Conservation (phyloP, 2,888 invertebrate genomes). For the Orgyia antiqua region DNA sequence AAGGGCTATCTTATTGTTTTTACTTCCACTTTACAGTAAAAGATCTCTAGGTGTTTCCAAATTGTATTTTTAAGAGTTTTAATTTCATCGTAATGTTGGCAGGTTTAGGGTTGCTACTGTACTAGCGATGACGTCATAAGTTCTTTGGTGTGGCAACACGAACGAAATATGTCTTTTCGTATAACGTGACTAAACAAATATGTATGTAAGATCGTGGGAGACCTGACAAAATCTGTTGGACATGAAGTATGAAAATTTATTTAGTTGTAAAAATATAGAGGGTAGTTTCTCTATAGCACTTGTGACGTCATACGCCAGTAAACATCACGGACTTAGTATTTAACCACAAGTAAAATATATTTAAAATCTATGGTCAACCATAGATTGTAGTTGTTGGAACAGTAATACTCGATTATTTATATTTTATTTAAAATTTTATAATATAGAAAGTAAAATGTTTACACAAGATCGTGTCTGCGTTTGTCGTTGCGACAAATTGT, state of each 20-base stretch:
- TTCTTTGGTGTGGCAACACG: constrained; percentile 1
- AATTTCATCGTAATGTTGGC: constrained; percentile 29
- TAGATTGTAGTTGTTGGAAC: constrained; percentile 67
- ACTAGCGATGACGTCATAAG: constrained; percentile 22
- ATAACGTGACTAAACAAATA: too few species aligned
- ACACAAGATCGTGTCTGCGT: constrained; percentile 44
- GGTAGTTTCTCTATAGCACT: constrained; percentile 1
- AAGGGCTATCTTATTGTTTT: constrained; percentile 30
- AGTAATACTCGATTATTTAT: constrained; percentile 76
- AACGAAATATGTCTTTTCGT: too few species aligned
- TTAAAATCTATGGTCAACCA: constrained; percentile 67
- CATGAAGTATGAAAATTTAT: too few species aligned
- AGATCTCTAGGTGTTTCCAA: constrained; percentile 60
- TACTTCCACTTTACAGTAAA: constrained; percentile 48
- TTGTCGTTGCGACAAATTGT: constrained; percentile 63
- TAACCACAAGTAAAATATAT: constrained; percentile 46
- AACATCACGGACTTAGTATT: constrained; percentile 34
- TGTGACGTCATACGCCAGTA: constrained; percentile 17
- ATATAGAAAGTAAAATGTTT: constrained; percentile 51
- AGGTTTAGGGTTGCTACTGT: constrained; percentile 23
- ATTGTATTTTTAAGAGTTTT: constrained; percentile 43
- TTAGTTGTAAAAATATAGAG: too few species aligned
- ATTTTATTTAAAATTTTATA: constrained; percentile 70
- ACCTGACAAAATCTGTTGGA: too few species aligned
- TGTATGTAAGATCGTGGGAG: too few species aligned